These are phyloP conservation scores for Heliconius nattereri DNA, from an alignment of 1,140 invertebrate genomes.

Conservation along the genomic window DNA sequence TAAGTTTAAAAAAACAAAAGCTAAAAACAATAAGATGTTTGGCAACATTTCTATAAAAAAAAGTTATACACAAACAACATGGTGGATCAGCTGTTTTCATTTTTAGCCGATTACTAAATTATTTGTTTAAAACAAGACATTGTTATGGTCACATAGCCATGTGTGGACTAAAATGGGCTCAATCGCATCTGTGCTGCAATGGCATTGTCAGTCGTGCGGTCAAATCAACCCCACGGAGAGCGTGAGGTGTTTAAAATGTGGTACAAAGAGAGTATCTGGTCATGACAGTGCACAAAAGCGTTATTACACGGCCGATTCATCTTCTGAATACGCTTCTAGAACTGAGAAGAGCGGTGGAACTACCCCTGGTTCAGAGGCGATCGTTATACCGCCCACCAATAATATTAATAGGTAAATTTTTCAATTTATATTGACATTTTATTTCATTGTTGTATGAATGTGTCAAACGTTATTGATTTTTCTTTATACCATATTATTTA, in stretches of 20 bases:
- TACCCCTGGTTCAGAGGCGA: slow-evolving; percentile 68
- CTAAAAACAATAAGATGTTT: slow-evolving; percentile 3
- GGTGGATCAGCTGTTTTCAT: slow-evolving; percentile 83
- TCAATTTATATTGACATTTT: slow-evolving; percentile 47
- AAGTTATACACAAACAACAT: slow-evolving; percentile 83
- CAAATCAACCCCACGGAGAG: slow-evolving; percentile 92
- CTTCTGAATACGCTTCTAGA: slow-evolving; percentile 65
- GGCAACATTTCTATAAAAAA: slow-evolving; percentile 50
- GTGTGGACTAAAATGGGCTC: slow-evolving; percentile 88
- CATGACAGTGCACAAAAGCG: slow-evolving; percentile 76
- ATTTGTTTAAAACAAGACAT: slow-evolving; percentile 75
- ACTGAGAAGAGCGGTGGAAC: slow-evolving; percentile 73
- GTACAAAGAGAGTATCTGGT: slow-evolving; percentile 80
- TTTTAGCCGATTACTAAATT: slow-evolving; percentile 70
- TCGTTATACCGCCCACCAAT: slow-evolving; percentile 68
- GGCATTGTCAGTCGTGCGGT: slow-evolving; percentile 92
- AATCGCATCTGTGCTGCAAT: slow-evolving; percentile 94
- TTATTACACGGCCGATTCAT: slow-evolving; percentile 67
- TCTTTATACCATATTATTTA: slow-evolving; percentile 62
- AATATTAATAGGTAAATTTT: slow-evolving; percentile 73
- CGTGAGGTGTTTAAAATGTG: slow-evolving; percentile 90
- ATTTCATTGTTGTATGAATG: slow-evolving; percentile 58
- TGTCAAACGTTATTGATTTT: slow-evolving; percentile 80
- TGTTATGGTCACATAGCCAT: slow-evolving; percentile 81
- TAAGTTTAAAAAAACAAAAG: not conserved